A percentile compares a stretch with the other conserved stretches of the same genome.
Evolutionary conservation across 2,888 invertebrate genomes (phyloP).

Genomic region (Zaprionus bogoriensis): DNA sequence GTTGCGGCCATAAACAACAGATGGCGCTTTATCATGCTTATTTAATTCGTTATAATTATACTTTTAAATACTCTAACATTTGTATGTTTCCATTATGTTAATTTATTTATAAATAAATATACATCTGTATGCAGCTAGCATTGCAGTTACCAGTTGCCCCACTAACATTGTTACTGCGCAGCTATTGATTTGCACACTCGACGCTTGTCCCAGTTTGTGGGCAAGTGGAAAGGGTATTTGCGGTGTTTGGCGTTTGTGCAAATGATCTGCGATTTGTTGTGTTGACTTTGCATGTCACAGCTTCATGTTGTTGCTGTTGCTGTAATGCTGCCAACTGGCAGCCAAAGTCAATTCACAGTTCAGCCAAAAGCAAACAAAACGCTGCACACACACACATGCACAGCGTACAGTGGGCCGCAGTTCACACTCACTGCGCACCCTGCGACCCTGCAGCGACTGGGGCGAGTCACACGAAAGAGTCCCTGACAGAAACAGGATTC

Average conservation of each 20-base stretch:
- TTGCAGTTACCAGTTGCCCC: neutral
- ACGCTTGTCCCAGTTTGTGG: constrained; percentile 19
- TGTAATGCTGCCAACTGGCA: constrained; percentile 64
- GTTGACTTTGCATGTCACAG: constrained; percentile 72
- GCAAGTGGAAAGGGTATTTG: constrained; percentile 37
- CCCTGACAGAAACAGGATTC: constrained; percentile 82
- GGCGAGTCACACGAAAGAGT: constrained; percentile 70
- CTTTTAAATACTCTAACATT: too few species aligned
- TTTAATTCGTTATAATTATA: too few species aligned
- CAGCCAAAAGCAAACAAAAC: constrained; percentile 60
- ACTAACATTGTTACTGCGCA: neutral
- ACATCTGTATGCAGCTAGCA: too few species aligned
- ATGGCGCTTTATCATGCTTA: neutral
- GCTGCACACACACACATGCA: constrained; percentile 27
- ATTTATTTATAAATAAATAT: too few species aligned
- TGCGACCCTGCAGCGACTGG: constrained; percentile 39
- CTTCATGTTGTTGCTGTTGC: constrained; percentile 49
- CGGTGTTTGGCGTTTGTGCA: constrained; percentile 49
- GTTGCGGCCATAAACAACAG: neutral
- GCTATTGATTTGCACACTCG: neutral
- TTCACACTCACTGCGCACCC: constrained; percentile 69
- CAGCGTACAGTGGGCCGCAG: constrained; percentile 49
- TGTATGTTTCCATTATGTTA: too few species aligned
- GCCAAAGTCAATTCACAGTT: constrained; percentile 74
- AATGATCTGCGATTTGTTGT: constrained; percentile 68